These are phyloP conservation scores for Biston betularia DNA, from an alignment of 2,888 invertebrate species.

Conservation along the genomic window DNA sequence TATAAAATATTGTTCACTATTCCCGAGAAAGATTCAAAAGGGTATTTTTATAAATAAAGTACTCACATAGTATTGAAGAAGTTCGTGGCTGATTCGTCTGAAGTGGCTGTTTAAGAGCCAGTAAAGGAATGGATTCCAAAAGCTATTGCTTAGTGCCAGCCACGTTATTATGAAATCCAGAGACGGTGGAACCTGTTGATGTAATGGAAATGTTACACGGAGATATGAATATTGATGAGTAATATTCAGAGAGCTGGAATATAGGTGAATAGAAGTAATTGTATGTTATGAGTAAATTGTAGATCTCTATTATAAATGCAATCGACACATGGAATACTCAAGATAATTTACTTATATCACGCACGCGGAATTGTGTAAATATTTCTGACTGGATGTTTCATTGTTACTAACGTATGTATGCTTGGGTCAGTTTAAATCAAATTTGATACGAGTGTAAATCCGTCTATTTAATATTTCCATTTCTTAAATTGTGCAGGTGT, in stretches of 20 bases:
- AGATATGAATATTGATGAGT: conserved; percentile 19
- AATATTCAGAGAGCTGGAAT: conserved; percentile 10
- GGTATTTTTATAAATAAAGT: conserved; percentile 14
- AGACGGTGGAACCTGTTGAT: conserved; percentile 89
- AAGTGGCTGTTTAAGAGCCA: conserved; percentile 95
- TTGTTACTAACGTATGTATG: no score
- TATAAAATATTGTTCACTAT: conserved; percentile 35
- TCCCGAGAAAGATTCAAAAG: conserved; percentile 22
- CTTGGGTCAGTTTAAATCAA: no score
- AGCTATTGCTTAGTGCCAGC: conserved; percentile 94
- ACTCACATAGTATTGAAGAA: conserved; percentile 91
- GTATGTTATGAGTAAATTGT: background rate
- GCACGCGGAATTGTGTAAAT: background rate
- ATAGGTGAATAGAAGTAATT: background rate
- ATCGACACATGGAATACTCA: background rate
- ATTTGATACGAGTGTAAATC: no score
- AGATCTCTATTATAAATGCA: background rate
- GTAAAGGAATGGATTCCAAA: conserved; percentile 96
- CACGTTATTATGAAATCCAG: conserved; percentile 95
- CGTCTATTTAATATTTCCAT: no score
- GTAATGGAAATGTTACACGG: conserved; percentile 15
- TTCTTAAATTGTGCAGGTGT: no score
- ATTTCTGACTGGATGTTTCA: no score
- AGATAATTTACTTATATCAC: background rate
- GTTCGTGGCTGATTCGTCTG: conserved; percentile 91